Evolutionary conservation across 2,797 vertebrate genomes (phyloP).

Genomic region (Microchirus variegatus): DNA sequence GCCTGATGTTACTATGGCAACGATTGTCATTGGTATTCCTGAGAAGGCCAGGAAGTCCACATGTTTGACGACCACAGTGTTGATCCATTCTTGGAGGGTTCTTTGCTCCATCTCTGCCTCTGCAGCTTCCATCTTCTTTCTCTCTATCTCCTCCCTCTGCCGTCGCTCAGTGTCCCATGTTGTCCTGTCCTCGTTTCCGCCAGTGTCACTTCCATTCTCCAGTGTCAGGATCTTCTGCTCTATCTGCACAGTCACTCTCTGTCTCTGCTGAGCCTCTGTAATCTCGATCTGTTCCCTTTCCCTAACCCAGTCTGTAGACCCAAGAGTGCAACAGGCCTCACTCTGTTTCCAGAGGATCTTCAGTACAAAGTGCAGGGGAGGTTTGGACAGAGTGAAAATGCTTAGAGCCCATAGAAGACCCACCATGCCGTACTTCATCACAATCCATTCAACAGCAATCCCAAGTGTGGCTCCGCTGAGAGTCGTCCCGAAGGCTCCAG

Average conservation of each 20-base stretch:
- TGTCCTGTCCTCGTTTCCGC: not conserved
- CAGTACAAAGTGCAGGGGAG: constrained; percentile 51
- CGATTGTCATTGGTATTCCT: constrained; percentile 63
- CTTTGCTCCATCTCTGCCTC: constrained; percentile 54
- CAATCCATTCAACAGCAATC: constrained; percentile 55
- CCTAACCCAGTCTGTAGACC: not conserved
- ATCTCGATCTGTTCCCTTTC: constrained; percentile 37
- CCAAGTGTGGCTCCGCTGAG: constrained; percentile 69
- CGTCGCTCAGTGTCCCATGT: constrained; percentile 34
- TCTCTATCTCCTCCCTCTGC: constrained; percentile 47
- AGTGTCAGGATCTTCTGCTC: constrained; percentile 65
- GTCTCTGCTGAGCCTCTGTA: constrained; percentile 54
- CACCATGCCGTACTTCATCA: constrained; percentile 56
- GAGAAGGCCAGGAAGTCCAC: constrained; percentile 71
- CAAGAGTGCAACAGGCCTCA: constrained; percentile 38
- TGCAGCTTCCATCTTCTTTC: constrained; percentile 32
- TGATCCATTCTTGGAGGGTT: constrained; percentile 67
- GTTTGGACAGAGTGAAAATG: constrained; percentile 68
- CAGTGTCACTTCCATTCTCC: constrained; percentile 32
- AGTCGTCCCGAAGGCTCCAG: constrained; percentile 58
- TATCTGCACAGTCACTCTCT: constrained; percentile 53
- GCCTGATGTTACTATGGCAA: constrained; percentile 53
- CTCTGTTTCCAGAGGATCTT: constrained; percentile 46
- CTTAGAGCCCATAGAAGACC: constrained; percentile 67
- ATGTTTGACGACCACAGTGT: constrained; percentile 54